Evolutionary conservation across 2,113 vertebrate genomes (phyloP).

Genomic region (Hydrolagus affinis): DNA sequence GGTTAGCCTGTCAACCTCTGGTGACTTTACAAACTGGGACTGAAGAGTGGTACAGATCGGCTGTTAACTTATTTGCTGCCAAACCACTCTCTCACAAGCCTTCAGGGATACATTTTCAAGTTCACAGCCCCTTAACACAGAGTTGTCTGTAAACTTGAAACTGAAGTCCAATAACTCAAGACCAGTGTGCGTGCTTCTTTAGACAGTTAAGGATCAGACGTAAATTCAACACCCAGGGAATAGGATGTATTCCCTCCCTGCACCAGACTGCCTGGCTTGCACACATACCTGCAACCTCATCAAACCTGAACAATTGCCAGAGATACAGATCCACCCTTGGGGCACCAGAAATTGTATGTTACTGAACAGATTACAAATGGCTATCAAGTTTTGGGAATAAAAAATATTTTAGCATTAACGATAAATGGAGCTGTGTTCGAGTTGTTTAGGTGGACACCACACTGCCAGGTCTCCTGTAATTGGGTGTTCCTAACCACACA

Average conservation of each 20-base stretch:
- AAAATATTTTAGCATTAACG: neutral
- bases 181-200: neutral
- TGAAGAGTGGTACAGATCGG: too few species aligned
- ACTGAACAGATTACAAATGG: neutral
- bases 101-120: neutral
- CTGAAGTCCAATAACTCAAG: neutral
- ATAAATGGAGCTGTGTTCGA: neutral
- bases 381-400: neutral
- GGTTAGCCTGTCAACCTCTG: neutral
- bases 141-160: slow-evolving; percentile 6
- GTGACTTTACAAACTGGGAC: neutral
- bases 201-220: neutral
- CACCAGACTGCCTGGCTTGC: neutral
- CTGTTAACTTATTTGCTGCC: slow-evolving; percentile 12
- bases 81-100: neutral
- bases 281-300: neutral
- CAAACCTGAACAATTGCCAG: neutral
- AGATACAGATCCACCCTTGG: neutral
- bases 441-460: neutral
- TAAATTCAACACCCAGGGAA: neutral
- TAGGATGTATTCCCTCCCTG: neutral
- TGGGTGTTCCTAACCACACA: neutral
- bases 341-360: neutral
- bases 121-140: neutral
- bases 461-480: neutral